phyloP scores from a whole-genome alignment of 2,113 vertebrate genomes.

The Catharus minimus region DNA sequence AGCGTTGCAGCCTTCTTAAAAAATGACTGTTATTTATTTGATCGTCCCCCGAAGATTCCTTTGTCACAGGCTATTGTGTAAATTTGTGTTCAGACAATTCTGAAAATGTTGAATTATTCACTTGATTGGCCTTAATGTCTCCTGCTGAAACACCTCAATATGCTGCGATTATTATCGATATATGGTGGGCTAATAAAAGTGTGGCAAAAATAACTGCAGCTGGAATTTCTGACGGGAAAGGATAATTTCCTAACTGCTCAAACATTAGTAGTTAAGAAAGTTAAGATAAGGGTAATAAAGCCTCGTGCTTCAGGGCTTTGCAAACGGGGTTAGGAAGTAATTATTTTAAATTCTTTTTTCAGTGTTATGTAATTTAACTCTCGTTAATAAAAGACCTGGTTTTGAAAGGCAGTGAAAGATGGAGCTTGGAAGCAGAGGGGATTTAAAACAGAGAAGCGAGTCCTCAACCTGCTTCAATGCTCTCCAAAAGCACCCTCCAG shows the following conservation, averaged over 20 bases:
- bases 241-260: slow-evolving; percentile 8
- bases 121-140: slow-evolving; percentile 62
- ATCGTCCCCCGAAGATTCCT: slow-evolving; percentile 60
- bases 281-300: slow-evolving; percentile 69
- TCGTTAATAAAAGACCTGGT: slow-evolving; percentile 53
- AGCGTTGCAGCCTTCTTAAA: slow-evolving; percentile 44
- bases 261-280: slow-evolving; percentile 62
- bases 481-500: neutral
- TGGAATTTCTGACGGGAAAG: neutral
- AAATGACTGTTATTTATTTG: slow-evolving; percentile 71
- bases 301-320: slow-evolving; percentile 45
- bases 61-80: slow-evolving; percentile 72
- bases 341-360: slow-evolving; percentile 52
- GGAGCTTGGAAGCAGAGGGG: slow-evolving; percentile 10
- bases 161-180: slow-evolving; percentile 39
- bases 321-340: slow-evolving; percentile 50
- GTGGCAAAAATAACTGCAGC: slow-evolving; percentile 28
- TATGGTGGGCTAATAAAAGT: slow-evolving; percentile 32
- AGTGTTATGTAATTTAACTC: slow-evolving; percentile 54
- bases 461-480: neutral
- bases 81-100: slow-evolving; percentile 67
- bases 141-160: slow-evolving; percentile 50
- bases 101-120: slow-evolving; percentile 68
- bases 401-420: slow-evolving; percentile 48
- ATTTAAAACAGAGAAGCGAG: neutral